Evolutionary conservation across 2,797 vertebrate species (phyloP), one percentile per base, ranked within the genome.

Genomic region (Megalops cyprinoides): DNA sequence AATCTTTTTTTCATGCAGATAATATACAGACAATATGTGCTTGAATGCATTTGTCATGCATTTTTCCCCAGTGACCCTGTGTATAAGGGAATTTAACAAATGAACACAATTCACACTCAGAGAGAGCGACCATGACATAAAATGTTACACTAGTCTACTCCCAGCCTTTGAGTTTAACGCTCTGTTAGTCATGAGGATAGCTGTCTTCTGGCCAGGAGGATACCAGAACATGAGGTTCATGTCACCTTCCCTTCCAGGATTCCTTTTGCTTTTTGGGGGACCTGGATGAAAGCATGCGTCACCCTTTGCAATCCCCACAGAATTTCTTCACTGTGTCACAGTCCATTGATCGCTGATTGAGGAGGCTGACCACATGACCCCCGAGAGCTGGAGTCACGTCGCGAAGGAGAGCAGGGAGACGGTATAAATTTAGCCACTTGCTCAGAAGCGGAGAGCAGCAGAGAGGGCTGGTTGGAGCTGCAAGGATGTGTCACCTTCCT

Each of bases 351-450:
- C 31, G 37, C 12, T 23, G 39, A 28, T 51, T 10, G 37, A 34
- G 42, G 5, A 44, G 37, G n/a, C 2, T 1, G 46, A 46, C 9
- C 23, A 20, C 37, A 9, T 12, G 28, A 44, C 55, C n/a, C 39
- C 28, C 8, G 25, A 28, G 14, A 20, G 28, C 25, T 55, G 14
- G 9, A 51, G 79, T 15, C n/a, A 1, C 4, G 20, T 46, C 42
- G 65, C 73, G 44, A 37, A 31, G n/a, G 25, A 81, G 83, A 83
- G n/a, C 55, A 44, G 73, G 81, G 77, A 82, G 82, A 46, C 62
- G 42, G 20, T 65, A 62, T 85, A 86, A 86, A 84, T 85, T 80
- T 87, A 86, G 82, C 60, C 23, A 39, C 74, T 81, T 76, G 73
- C 42, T 78, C 69, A 81, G 56, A 42, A 73, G 20, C 20, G n/a